phyloP scores from a whole-genome alignment of 2,888 invertebrate species.

The Monoplex corrugatus region DNA sequence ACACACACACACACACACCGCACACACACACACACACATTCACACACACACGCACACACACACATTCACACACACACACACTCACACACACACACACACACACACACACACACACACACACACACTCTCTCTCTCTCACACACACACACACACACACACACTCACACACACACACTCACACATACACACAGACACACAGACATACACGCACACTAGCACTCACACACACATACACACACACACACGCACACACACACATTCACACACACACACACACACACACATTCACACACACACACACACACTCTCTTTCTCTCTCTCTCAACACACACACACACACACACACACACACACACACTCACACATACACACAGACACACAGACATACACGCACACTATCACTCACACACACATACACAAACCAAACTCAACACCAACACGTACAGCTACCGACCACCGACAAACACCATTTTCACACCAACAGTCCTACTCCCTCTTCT shows the following conservation, averaged over 20 bases:
- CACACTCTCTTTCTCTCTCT: no score
- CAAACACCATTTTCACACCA: no score
- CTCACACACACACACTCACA: not conserved
- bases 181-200: not conserved
- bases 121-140: not conserved
- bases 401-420: not conserved
- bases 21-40: not conserved
- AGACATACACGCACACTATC: not conserved
- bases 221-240: not conserved
- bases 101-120: not conserved
- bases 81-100: not conserved
- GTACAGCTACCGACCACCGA: no score
- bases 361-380: not conserved
- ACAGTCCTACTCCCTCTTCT: no score
- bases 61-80: not conserved
- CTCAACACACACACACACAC: not conserved
- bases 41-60: not conserved
- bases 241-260: not conserved
- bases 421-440: no score
- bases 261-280: slow-evolving; percentile 14
- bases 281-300: not conserved
- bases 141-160: not conserved
- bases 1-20: not conserved
- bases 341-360: not conserved
- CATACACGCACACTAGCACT: not conserved